Base-by-base conservation (phyloP, 2,888 invertebrate genomes). In the Saturnia japonica region DNA sequence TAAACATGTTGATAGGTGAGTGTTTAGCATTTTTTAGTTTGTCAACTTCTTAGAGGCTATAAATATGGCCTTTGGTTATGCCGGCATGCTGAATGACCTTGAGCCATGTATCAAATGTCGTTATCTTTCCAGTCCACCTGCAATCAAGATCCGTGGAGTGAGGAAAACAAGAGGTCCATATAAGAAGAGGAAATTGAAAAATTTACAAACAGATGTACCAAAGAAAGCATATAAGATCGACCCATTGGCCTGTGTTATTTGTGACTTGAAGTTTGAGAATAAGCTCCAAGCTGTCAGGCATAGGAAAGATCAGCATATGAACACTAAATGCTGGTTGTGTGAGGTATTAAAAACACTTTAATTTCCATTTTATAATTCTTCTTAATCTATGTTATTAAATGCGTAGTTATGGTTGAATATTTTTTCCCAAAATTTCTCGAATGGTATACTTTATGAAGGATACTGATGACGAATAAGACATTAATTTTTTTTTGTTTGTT, bases 191-290 rank as follows among this genome's bases (percentile, higher is more conserved):
- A 42, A 34, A 54, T 34, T 67, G 25, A 47, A 43, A 67, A 77
- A 0, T 72, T 75, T 34, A 73, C 77, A 16, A 75, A 72, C 9
- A 73, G 74, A 11, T 16, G 68, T 0, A 43, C 0, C 70, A n/a
- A 62, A 0, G 67, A 77, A 74, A 14, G 75, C 78, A 60, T 72
- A 67, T 16, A 78, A 78, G 67, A 76, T 78, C 11, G 74, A 71
- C 8, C 69, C 70, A 8, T 47, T 80, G 0, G 74, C 72, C 34
- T 80, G 80, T 40, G 76, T 74, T 16, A 70, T 72, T 0, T 88
- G 88, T 34, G 72, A 80, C 3, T 72, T 86, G 4, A 82, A 84
- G 74, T 88, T 88, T 70, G 72, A 74, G 0, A 79, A 70, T 8
- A 85, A 82, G 12, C 71, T 76, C 28, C 77, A 82, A 45, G 80